phyloP scores from a whole-genome alignment of 2,113 vertebrate genomes.

The Pedionomus torquatus region DNA sequence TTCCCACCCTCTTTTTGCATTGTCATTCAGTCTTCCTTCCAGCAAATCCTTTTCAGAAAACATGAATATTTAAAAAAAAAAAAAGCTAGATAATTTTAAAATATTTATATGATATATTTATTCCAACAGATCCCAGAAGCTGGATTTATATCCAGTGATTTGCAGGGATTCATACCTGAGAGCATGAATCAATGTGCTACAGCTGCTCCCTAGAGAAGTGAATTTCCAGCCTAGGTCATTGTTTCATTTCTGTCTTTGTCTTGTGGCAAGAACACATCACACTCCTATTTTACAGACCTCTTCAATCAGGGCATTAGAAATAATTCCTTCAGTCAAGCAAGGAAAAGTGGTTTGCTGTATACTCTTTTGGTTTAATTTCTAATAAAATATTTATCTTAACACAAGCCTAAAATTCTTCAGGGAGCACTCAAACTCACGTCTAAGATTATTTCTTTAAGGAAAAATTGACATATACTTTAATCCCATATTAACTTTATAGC shows the following conservation, averaged over 20 bases:
- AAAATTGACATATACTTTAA: background rate
- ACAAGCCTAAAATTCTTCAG: background rate
- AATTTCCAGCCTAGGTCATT: background rate
- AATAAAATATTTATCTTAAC: background rate
- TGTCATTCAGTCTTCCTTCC: background rate
- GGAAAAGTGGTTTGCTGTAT: background rate
- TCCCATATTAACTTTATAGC: background rate
- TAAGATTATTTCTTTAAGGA: background rate
- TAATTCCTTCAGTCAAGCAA: background rate
- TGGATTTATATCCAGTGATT: background rate
- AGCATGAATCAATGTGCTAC: background rate
- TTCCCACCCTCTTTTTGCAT: background rate
- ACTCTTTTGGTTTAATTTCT: background rate
- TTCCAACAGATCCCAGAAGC: background rate
- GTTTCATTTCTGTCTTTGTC: background rate
- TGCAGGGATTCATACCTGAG: background rate
- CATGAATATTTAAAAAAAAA: background rate
- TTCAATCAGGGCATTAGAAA: background rate
- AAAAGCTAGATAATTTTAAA: background rate
- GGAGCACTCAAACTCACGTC: background rate
- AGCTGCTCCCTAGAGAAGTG: background rate
- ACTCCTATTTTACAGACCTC: background rate
- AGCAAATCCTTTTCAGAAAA: background rate
- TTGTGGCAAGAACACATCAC: background rate
- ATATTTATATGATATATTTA: background rate